Evolutionary conservation across 2,797 vertebrate genomes (phyloP).

Genomic region (Scarus forsteni): DNA sequence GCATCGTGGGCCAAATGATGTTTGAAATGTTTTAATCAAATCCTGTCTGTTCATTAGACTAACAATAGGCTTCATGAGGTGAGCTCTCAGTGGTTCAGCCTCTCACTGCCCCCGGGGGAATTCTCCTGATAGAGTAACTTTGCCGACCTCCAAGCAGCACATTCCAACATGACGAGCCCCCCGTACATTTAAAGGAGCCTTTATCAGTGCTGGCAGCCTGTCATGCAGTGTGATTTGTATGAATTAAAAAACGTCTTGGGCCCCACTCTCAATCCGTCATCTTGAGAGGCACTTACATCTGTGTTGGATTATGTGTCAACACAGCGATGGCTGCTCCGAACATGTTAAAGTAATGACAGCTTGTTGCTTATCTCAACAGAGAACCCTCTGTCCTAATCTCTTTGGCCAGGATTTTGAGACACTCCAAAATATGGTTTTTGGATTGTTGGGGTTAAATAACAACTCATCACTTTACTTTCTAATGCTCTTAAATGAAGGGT

Average conservation of each 20-base stretch:
- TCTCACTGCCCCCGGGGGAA: conserved; percentile 75
- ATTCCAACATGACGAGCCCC: conserved; percentile 53
- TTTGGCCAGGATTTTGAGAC: conserved; percentile 24
- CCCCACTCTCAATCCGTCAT: conserved; percentile 44
- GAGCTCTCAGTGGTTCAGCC: conserved; percentile 73
- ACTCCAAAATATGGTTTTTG: conserved; percentile 39
- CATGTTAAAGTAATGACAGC: conserved; percentile 37
- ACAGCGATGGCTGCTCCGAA: conserved; percentile 25
- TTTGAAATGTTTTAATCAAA: conserved; percentile 89
- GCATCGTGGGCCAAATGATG: conserved; percentile 83
- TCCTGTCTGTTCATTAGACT: conserved; percentile 88
- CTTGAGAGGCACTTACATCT: conserved; percentile 35
- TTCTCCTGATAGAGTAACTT: conserved; percentile 78
- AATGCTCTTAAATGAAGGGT: background rate
- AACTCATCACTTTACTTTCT: no score
- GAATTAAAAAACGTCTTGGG: conserved; percentile 12
- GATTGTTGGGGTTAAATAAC: conserved; percentile 34
- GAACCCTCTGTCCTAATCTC: conserved; percentile 22
- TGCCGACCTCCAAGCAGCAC: conserved; percentile 62
- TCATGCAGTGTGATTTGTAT: conserved; percentile 60
- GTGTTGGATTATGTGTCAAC: conserved; percentile 45
- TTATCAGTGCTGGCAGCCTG: conserved; percentile 69
- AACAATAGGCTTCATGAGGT: conserved; percentile 77
- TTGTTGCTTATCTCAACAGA: conserved; percentile 17
- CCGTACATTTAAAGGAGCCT: conserved; percentile 85